phyloP scores from a whole-genome alignment of 2,888 invertebrate species.

The Drosophila phalerata region DNA sequence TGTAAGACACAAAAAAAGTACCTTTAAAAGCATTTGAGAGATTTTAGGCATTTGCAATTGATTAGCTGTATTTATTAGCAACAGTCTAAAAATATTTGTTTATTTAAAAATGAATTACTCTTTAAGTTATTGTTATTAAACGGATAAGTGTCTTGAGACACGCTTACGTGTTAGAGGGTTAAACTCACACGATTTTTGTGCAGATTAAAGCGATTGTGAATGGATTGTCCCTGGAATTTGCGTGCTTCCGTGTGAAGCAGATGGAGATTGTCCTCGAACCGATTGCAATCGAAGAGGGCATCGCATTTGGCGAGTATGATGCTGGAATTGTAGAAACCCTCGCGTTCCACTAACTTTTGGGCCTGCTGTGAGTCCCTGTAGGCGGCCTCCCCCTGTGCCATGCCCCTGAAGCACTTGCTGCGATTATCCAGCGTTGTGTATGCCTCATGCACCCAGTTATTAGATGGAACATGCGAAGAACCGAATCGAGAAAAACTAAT shows the following conservation, averaged over 20 bases:
- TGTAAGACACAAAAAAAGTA: no score
- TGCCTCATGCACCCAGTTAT: not conserved
- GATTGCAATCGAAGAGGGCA: slow-evolving; percentile 74
- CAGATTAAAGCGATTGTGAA: slow-evolving; percentile 12
- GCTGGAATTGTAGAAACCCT: not conserved
- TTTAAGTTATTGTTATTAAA: no score
- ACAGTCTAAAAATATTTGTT: no score
- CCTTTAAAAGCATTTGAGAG: no score
- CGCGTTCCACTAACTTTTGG: slow-evolving; percentile 4
- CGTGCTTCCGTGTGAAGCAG: slow-evolving; percentile 59
- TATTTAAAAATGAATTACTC: no score
- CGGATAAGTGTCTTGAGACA: no score
- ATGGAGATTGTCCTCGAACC: slow-evolving; percentile 75
- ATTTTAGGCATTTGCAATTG: no score
- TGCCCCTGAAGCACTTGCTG: slow-evolving; percentile 56
- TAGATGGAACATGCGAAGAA: not conserved
- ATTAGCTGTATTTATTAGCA: no score
- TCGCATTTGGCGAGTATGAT: slow-evolving; percentile 74
- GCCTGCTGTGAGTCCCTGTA: slow-evolving; percentile 68
- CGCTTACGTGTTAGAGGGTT: no score
- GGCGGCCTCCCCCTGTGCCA: slow-evolving; percentile 70
- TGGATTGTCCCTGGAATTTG: slow-evolving; percentile 1
- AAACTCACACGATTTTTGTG: slow-evolving; percentile 32
- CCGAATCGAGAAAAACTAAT: not conserved
- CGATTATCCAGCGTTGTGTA: slow-evolving; percentile 1